Percentiles rank a stretch among this genome's conserved stretches.
These are phyloP conservation scores for Tenualosa ilisha DNA, from an alignment of 2,797 vertebrate genomes.

Conservation along the genomic window DNA sequence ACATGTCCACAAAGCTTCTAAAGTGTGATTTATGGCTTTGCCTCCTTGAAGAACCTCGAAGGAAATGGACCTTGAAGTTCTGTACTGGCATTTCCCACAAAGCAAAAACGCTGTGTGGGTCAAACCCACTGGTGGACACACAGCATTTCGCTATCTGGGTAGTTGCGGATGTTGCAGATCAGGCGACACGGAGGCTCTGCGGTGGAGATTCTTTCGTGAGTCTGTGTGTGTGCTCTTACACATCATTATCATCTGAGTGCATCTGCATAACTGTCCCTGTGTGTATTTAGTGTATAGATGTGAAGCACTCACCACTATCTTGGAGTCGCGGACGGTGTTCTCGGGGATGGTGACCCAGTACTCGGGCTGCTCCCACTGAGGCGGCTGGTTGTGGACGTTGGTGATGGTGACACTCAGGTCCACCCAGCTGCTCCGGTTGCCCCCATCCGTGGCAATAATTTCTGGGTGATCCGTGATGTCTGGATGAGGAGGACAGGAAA, in stretches of 20 bases:
- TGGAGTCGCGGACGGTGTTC: slow-evolving; percentile 79
- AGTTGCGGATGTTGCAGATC: too few relatives aligned
- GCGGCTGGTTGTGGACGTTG: slow-evolving; percentile 83
- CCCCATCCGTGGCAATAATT: slow-evolving; percentile 84
- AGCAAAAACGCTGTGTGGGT: too few relatives aligned
- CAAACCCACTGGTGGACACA: too few relatives aligned
- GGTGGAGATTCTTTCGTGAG: neutral
- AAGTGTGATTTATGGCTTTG: too few relatives aligned
- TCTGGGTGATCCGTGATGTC: slow-evolving; percentile 73
- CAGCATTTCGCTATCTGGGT: too few relatives aligned
- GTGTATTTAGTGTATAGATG: neutral
- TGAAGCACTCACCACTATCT: slow-evolving; percentile 78
- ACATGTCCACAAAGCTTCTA: too few relatives aligned
- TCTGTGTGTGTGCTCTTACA: neutral
- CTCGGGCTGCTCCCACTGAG: slow-evolving; percentile 79
- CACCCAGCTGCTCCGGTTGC: slow-evolving; percentile 83
- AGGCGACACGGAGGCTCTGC: too few relatives aligned
- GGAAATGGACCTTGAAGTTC: too few relatives aligned
- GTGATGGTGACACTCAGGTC: slow-evolving; percentile 84
- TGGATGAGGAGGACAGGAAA: slow-evolving; percentile 51
- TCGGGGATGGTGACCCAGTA: slow-evolving; percentile 86
- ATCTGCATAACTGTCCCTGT: neutral
- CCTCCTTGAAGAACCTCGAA: too few relatives aligned
- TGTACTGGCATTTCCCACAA: too few relatives aligned
- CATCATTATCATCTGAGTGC: neutral